Conservation (phyloP, 2,113 vertebrate species). For the Otus sunia region DNA sequence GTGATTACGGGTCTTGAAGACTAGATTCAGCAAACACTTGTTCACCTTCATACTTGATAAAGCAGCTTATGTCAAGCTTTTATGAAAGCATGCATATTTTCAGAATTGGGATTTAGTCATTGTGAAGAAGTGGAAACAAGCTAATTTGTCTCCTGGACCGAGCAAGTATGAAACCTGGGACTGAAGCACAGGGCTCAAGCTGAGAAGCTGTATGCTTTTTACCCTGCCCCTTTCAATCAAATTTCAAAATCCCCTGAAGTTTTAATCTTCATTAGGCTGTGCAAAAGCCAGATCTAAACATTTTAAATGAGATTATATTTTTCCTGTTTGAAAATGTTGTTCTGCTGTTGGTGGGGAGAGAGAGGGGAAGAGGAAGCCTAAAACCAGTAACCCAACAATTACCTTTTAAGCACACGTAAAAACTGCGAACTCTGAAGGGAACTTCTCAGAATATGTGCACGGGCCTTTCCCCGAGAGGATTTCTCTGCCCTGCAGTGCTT, state of each 20-base stretch:
- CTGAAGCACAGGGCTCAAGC: neutral
- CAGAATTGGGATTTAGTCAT: neutral
- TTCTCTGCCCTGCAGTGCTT: neutral
- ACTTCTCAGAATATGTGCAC: neutral
- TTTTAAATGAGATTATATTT: neutral
- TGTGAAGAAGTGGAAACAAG: neutral
- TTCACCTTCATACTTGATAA: neutral
- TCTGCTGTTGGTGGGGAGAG: neutral
- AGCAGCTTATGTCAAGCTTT: neutral
- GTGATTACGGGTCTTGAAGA: neutral
- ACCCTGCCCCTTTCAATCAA: neutral
- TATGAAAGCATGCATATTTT: fast-evolving
- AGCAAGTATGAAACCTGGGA: neutral
- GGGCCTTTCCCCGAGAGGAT: neutral
- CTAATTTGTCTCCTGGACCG: neutral
- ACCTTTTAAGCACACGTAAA: neutral
- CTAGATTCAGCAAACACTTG: neutral
- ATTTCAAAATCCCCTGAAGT: neutral
- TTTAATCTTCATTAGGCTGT: neutral
- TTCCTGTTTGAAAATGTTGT: neutral
- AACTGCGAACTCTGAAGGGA: neutral
- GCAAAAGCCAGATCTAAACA: neutral
- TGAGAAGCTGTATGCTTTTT: neutral
- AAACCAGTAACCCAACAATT: neutral
- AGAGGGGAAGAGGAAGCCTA: neutral